Base-by-base conservation (phyloP, 1,140 invertebrate genomes). In the Rhopalosiphum padi region DNA sequence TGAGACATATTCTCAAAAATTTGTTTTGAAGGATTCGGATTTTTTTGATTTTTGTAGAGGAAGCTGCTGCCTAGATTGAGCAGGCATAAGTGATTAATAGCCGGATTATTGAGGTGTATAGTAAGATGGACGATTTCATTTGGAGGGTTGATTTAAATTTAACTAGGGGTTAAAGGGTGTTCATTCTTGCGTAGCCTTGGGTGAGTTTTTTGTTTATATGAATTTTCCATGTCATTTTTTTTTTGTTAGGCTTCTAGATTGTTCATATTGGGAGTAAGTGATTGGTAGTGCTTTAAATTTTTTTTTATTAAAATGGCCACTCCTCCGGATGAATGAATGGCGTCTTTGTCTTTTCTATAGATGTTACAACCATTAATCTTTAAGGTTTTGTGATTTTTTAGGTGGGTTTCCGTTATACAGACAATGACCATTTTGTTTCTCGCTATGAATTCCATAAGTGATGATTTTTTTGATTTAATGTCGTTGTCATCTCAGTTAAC, bases 371-470 rank as follows among this genome's bases (percentile, higher is more conserved):
- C 93, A 41, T 23, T 30, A 18, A 93, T 9, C 35, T 87, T 87
- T 2, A 88, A 46, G 0, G 53, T 85, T 55, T 83, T 37, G 21
- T 25, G 21, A 30, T 77, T 18, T 23, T 51, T 51, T 35, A 93
- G 82, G 46, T 87, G 77, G 18, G 93, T 93, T 88, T 93, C 93
- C 2, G 93, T 93, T 6, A 93, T 83, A 43, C 68, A n/a, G 21
- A 41, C 41, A 35, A 93, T 87, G n/a, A 60, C 93, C 7, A 93
- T 86, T 48, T 86, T 87, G 35, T 93, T 1, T 0, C 55, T 35
- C 35, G 51, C 7, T 77, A 93, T 22, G 43, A 87, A 93, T 55
- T 35, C 37, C 2, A 68, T 43, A 86, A 93, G 30, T 25, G 48
- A 25, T 48, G 88, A 51, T 90, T 90, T 48, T 55, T 90, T 85